Evolutionary conservation across 2,888 invertebrate species (phyloP).

Genomic region (Bhutanitis thaidina): DNA sequence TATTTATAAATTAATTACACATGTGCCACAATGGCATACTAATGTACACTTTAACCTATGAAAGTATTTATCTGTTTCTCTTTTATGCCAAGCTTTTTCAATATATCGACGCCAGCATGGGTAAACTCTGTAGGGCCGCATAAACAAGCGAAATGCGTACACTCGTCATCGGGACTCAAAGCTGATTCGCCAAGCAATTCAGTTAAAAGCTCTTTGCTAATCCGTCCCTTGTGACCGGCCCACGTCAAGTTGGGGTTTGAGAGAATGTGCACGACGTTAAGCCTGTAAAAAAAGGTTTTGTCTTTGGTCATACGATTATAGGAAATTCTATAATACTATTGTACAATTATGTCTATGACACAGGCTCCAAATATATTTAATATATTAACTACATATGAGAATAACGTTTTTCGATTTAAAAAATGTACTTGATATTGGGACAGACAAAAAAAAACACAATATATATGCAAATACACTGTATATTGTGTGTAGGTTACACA

Average conservation of each 20-base stretch:
- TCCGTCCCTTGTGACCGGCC: conserved; percentile 81
- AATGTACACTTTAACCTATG: conserved; percentile 44
- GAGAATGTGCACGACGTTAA: conserved; percentile 83
- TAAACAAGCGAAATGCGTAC: conserved; percentile 52
- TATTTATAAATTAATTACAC: conserved; percentile 1
- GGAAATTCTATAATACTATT: too few relatives aligned
- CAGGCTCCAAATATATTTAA: too few relatives aligned
- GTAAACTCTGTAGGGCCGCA: conserved; percentile 71
- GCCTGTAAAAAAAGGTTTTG: conserved; percentile 49
- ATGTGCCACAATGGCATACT: not conserved
- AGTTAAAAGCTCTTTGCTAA: conserved; percentile 44
- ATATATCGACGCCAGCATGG: conserved; percentile 48
- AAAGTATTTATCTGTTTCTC: conserved; percentile 65
- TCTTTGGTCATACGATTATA: too few relatives aligned
- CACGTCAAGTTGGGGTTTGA: conserved; percentile 83
- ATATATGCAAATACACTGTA: too few relatives aligned
- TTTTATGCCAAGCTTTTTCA: conserved; percentile 52
- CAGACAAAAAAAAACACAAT: too few relatives aligned
- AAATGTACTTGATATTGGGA: too few relatives aligned
- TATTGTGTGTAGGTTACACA: too few relatives aligned
- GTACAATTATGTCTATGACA: too few relatives aligned
- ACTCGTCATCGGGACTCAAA: conserved; percentile 40
- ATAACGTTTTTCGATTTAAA: too few relatives aligned
- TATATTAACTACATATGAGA: too few relatives aligned
- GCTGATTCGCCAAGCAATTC: conserved; percentile 39